Evolutionary conservation across 2,888 invertebrate genomes (phyloP).

Genomic region (Drosophila histrio): DNA sequence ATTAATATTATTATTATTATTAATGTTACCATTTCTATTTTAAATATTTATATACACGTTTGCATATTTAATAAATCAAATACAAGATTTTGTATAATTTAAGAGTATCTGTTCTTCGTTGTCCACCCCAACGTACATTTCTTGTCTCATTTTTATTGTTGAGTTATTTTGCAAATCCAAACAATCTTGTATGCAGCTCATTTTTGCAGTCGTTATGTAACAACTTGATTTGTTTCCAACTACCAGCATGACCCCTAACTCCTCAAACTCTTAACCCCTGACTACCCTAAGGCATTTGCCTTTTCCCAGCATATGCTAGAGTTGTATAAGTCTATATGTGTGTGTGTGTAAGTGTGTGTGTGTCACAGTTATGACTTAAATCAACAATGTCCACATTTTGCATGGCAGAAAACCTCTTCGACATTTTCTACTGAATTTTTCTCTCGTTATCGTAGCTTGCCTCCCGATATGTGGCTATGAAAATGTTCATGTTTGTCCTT

Average conservation of each 20-base stretch:
- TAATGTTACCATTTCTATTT: no score
- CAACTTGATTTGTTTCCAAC: constrained; percentile 63
- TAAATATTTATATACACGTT: no score
- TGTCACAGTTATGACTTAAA: constrained; percentile 45
- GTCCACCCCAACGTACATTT: background rate
- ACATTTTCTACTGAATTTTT: constrained; percentile 35
- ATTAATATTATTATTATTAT: no score
- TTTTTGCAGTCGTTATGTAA: constrained; percentile 67
- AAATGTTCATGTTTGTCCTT: constrained; percentile 25
- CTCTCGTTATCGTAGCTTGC: constrained; percentile 7
- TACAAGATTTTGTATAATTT: no score
- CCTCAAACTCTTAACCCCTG: background rate
- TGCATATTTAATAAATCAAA: no score
- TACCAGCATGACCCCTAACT: background rate
- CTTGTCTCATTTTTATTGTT: constrained; percentile 12
- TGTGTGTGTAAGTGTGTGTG: background rate
- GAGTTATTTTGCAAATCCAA: constrained; percentile 43
- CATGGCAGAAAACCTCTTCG: constrained; percentile 20
- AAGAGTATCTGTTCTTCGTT: constrained; percentile 16
- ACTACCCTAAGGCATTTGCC: background rate
- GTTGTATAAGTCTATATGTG: background rate
- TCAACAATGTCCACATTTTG: constrained; percentile 61
- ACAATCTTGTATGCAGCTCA: constrained; percentile 44
- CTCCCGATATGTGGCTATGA: background rate
- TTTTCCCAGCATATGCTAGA: background rate